Evolutionary conservation across 2,888 invertebrate species (phyloP), one percentile per base, ranked within the genome.

Genomic region (Matsumyia berberina): DNA sequence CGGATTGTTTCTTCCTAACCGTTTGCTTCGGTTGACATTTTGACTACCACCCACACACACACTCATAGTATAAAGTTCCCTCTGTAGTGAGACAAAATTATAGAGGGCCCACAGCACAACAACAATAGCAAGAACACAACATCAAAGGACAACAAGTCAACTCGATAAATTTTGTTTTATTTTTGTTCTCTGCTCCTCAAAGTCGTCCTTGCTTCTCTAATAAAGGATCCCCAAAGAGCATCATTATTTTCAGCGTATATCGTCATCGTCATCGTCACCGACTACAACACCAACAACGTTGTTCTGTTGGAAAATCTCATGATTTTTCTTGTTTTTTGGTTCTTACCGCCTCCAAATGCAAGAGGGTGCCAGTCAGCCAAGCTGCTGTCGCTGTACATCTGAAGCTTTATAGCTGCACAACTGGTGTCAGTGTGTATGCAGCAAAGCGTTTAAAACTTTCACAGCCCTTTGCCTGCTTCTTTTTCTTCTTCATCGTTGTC

Each of bases 221-320:
- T 85, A 79, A 85, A 67, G 42, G 67, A 67, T 37, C 39, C 66
- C 78, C 78, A 39, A 73, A 39, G 72, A 73, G 79, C 73, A 74
- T 79, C 79, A 79, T 79, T 85, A 85, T 85, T 85, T 79, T 79
- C 57, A 79, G 58, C 58, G 62, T 74, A 57, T 69, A 78, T 79
- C 73, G 55, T 81, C 66, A 1, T 17, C 15, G 33, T 29, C 60
- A 78, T 79, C 73, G 55, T 81, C 66, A 1, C 24, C 15, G 33
- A 35, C 60, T 46, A 60, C 39, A 37, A 39, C 53, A 73, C 66
- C 66, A 77, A 51, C 29, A 55, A 51, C 58, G 46, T 15, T 57
- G 53, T 15, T 49, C 29, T 51, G 15, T 79, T 15, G 42, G 53
- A 72, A 49, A 62, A 69, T 66, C 57, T n/a, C 24, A 24, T 24